These are phyloP conservation scores for Eudemis profundana DNA, from an alignment of 2,888 invertebrate genomes.

Conservation along the genomic window DNA sequence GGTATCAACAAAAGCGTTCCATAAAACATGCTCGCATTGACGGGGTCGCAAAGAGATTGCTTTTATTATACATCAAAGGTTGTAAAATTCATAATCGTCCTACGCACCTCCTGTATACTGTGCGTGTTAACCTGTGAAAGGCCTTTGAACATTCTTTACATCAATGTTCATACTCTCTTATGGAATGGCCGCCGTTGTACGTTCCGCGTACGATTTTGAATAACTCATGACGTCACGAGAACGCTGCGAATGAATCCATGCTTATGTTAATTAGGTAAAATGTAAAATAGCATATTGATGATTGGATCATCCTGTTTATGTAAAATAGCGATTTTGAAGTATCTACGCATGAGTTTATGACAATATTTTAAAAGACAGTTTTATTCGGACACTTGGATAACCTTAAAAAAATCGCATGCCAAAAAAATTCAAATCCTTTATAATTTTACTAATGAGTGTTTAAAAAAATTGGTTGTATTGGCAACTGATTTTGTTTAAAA, in stretches of 20 bases:
- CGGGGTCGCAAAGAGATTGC: conserved; percentile 37
- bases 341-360: no score
- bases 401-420: no score
- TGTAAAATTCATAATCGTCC: conserved; percentile 35
- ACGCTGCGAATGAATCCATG: conserved; percentile 15
- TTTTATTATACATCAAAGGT: conserved; percentile 44
- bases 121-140: neutral
- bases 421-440: no score
- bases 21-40: conserved; percentile 25
- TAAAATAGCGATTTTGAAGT: no score
- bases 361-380: no score
- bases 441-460: no score
- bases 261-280: conserved; percentile 13
- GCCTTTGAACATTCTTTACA: neutral
- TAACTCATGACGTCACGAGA: conserved; percentile 11
- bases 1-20: neutral
- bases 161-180: neutral
- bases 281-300: neutral
- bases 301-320: neutral
- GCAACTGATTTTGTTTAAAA: no score
- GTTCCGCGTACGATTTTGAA: conserved; percentile 10
- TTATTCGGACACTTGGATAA: no score
- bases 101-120: conserved; percentile 6
- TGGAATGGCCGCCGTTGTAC: neutral
- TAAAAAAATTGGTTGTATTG: no score